Evolutionary conservation across 1,140 invertebrate genomes (phyloP).

Genomic region (Papilio xuthus): DNA sequence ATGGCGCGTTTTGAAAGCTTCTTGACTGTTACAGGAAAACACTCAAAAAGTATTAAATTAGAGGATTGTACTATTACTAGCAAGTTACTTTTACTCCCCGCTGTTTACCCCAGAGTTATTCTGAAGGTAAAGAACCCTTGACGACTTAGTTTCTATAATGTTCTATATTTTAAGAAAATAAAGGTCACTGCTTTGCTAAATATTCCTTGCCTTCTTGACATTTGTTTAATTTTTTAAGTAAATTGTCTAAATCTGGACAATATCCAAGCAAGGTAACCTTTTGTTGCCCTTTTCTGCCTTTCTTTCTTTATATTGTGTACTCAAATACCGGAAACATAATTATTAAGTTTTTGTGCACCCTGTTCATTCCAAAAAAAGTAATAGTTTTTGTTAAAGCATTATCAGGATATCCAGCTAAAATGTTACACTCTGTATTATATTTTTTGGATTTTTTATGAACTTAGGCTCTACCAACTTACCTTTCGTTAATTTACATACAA

Average conservation of each 20-base stretch:
- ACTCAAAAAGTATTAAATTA: slow-evolving; percentile 12
- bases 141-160: background rate
- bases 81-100: background rate
- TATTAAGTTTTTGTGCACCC: background rate
- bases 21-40: slow-evolving; percentile 6
- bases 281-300: background rate
- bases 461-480: too few relatives aligned
- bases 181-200: too few relatives aligned
- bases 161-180: background rate
- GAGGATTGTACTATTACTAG: background rate
- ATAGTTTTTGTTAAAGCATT: too few relatives aligned
- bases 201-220: too few relatives aligned
- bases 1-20: slow-evolving; percentile 30
- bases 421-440: too few relatives aligned
- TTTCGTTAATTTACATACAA: too few relatives aligned
- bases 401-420: too few relatives aligned
- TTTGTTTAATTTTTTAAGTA: too few relatives aligned
- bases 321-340: slow-evolving; percentile 21
- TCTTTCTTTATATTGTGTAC: background rate
- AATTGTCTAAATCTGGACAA: background rate
- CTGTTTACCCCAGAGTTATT: background rate
- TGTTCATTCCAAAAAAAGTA: background rate
- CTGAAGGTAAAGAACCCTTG: background rate
- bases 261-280: slow-evolving; percentile 10
- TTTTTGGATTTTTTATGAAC: too few relatives aligned